Percentiles rank a stretch among this genome's conserved stretches.
Evolutionary conservation across 2,888 invertebrate species (phyloP).

Genomic region (Microplitis deprimator): DNA sequence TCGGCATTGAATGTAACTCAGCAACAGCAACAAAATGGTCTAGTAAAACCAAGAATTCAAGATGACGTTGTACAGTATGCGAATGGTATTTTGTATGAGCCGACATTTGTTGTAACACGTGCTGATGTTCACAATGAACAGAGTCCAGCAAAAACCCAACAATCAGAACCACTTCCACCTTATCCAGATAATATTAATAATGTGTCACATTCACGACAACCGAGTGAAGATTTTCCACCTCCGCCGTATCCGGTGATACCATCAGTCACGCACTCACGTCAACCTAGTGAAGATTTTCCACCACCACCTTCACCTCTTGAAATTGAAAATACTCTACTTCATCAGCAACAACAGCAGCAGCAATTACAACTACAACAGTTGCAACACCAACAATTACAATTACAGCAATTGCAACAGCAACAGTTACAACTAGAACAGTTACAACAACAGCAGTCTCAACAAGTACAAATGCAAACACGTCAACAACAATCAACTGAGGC

Average conservation of each 20-base stretch:
- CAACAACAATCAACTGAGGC: conserved; percentile 58
- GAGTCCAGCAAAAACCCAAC: conserved; percentile 76
- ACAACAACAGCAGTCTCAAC: conserved; percentile 50
- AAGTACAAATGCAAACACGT: neutral
- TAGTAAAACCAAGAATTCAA: conserved; percentile 64
- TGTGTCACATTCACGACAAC: conserved; percentile 72
- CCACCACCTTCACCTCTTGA: conserved; percentile 89
- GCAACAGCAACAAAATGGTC: neutral
- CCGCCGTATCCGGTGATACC: conserved; percentile 87
- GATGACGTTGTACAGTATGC: conserved; percentile 73
- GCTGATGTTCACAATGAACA: conserved; percentile 90
- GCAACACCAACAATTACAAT: conserved; percentile 43
- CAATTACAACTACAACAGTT: conserved; percentile 35
- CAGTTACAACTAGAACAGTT: conserved; percentile 48
- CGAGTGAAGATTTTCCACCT: conserved; percentile 74
- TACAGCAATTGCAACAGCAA: conserved; percentile 47
- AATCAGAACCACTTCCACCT: conserved; percentile 74
- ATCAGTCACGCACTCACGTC: conserved; percentile 85
- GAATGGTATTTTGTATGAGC: conserved; percentile 69
- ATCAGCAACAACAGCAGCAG: conserved; percentile 43
- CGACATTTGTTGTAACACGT: conserved; percentile 79
- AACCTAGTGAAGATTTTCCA: conserved; percentile 91
- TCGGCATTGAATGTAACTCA: neutral
- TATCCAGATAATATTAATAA: conserved; percentile 69
- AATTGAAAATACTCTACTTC: conserved; percentile 68